Evolutionary conservation across 1,140 invertebrate genomes (phyloP).

Genomic region (Drepana arcuata): DNA sequence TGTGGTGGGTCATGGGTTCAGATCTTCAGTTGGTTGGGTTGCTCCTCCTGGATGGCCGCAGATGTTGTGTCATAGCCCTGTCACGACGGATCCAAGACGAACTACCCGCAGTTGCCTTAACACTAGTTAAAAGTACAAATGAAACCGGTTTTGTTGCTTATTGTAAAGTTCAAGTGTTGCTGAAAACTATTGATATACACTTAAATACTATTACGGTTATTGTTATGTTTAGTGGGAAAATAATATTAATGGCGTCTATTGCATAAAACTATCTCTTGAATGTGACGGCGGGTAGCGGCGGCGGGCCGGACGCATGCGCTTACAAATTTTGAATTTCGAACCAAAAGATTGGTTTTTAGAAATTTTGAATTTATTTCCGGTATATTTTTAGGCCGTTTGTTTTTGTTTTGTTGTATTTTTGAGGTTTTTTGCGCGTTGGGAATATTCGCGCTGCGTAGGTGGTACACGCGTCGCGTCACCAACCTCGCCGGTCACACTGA

Average conservation of each 20-base stretch:
- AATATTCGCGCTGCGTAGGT: slow-evolving; percentile 65
- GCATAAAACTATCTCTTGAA: slow-evolving; percentile 65
- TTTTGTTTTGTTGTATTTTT: slow-evolving; percentile 28
- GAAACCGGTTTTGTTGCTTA: slow-evolving; percentile 53
- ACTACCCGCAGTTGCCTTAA: slow-evolving; percentile 63
- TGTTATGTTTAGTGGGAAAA: slow-evolving; percentile 38
- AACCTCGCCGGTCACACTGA: slow-evolving; percentile 65
- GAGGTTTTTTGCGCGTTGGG: slow-evolving; percentile 34
- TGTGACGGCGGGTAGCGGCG: slow-evolving; percentile 58
- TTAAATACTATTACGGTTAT: slow-evolving; percentile 67
- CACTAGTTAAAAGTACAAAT: slow-evolving; percentile 60
- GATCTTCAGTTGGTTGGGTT: slow-evolving; percentile 27
- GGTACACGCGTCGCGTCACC: slow-evolving; percentile 59
- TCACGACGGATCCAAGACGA: slow-evolving; percentile 59
- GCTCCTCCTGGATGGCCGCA: slow-evolving; percentile 61
- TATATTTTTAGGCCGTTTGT: slow-evolving; percentile 59
- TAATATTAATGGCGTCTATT: slow-evolving; percentile 66
- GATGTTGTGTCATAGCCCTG: slow-evolving; percentile 60
- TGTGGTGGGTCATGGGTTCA: slow-evolving; percentile 33
- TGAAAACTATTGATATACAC: slow-evolving; percentile 65
- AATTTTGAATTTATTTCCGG: slow-evolving; percentile 27
- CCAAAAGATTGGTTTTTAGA: slow-evolving; percentile 62
- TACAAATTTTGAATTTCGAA: slow-evolving; percentile 50
- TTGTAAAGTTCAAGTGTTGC: slow-evolving; percentile 66
- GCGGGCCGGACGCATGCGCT: slow-evolving; percentile 59